Percentiles rank a stretch among this genome's conserved stretches.
phyloP scores from a whole-genome alignment of 2,113 vertebrate species.

The Anolis sagrei region DNA sequence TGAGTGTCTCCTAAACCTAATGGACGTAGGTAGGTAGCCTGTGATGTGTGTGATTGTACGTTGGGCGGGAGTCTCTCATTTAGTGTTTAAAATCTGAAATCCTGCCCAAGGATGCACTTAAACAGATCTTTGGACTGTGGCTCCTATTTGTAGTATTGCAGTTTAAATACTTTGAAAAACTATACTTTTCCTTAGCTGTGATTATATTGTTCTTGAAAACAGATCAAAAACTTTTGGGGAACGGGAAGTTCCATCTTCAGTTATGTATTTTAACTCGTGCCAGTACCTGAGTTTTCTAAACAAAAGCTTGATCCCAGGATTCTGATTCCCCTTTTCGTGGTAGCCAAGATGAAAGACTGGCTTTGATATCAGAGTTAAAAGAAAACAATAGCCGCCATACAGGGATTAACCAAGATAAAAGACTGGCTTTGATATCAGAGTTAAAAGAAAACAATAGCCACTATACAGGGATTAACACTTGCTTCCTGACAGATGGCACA shows the following conservation, averaged over 20 bases:
- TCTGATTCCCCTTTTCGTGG: constrained; percentile 42
- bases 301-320: constrained; percentile 42
- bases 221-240: background rate
- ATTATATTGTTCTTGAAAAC: constrained; percentile 9
- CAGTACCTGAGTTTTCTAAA: constrained; percentile 13
- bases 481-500: background rate
- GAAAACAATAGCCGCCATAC: constrained; percentile 27
- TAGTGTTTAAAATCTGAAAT: background rate
- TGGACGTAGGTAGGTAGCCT: background rate
- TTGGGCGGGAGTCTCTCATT: background rate
- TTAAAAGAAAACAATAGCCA: background rate
- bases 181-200: background rate
- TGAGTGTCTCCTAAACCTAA: background rate
- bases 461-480: fast-evolving
- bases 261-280: constrained; percentile 37
- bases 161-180: constrained; percentile 31
- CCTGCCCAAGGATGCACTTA: background rate
- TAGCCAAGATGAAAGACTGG: constrained; percentile 53
- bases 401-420: background rate
- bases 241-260: constrained; percentile 42
- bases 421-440: constrained; percentile 4
- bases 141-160: background rate
- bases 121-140: background rate
- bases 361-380: constrained; percentile 35
- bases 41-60: background rate